A percentile compares a stretch with the other conserved stretches of the same genome.
Evolutionary conservation across 2,888 invertebrate genomes (phyloP).

Genomic region (Diadromus collaris): DNA sequence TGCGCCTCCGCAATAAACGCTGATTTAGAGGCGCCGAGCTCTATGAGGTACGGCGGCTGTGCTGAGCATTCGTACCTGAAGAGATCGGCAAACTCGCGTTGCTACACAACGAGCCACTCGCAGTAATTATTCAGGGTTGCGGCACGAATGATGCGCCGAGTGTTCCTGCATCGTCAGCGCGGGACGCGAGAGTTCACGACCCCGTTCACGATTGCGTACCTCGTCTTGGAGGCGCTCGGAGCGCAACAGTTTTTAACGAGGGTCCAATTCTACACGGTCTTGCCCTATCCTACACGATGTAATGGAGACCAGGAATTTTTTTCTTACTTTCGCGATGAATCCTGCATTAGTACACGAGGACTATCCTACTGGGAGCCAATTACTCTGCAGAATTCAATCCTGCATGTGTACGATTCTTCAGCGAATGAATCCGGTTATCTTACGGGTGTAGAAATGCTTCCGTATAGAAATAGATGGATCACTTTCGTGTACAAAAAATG

Average conservation of each 20-base stretch:
- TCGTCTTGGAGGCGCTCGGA: not conserved
- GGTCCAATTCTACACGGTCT: not conserved
- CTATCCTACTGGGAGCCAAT: not conserved
- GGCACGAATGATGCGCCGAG: slow-evolving; percentile 4
- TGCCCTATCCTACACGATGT: not conserved
- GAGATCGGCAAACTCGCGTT: slow-evolving; percentile 23
- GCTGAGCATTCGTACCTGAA: slow-evolving; percentile 12
- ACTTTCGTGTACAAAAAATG: no score
- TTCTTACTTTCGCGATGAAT: no score
- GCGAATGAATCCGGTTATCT: no score
- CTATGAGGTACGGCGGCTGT: slow-evolving; percentile 23
- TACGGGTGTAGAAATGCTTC: no score
- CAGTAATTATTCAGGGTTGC: slow-evolving; percentile 6
- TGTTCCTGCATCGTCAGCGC: not conserved
- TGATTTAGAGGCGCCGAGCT: slow-evolving; percentile 62
- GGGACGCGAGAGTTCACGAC: not conserved
- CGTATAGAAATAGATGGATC: no score
- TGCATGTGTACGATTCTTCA: no score
- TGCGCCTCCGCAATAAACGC: slow-evolving; percentile 60
- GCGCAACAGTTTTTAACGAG: not conserved
- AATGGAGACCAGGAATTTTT: not conserved
- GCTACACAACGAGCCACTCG: slow-evolving; percentile 2
- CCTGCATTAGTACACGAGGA: not conserved
- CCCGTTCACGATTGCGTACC: not conserved
- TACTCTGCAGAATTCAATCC: not conserved